phyloP scores from a whole-genome alignment of 1,140 invertebrate species.

The Episyrphus balteatus region DNA sequence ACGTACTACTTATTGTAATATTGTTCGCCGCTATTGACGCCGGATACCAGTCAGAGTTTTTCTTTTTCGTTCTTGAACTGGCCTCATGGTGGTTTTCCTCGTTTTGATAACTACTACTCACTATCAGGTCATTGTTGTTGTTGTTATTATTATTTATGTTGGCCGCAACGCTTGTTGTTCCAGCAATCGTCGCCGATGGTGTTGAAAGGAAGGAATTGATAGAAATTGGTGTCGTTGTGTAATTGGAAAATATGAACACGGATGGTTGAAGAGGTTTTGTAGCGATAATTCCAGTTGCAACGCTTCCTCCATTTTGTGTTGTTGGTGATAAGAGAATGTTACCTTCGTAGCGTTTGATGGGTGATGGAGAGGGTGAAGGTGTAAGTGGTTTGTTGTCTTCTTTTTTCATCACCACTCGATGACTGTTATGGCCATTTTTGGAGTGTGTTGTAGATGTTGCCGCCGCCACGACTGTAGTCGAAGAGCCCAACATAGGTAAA shows the following conservation, averaged over 20 bases:
- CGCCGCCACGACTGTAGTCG: too few relatives aligned
- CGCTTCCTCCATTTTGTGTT: not conserved
- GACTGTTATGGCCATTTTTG: slow-evolving; percentile 13
- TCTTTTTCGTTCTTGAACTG: slow-evolving; percentile 11
- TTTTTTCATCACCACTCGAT: not conserved
- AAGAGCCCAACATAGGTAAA: too few relatives aligned
- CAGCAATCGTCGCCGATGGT: not conserved
- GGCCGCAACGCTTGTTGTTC: not conserved
- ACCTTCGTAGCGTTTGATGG: slow-evolving; percentile 7
- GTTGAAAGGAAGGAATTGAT: slow-evolving; percentile 16
- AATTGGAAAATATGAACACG: slow-evolving; percentile 33
- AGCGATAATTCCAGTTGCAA: not conserved
- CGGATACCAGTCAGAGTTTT: slow-evolving; percentile 24
- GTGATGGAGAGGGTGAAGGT: slow-evolving; percentile 1
- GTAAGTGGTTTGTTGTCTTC: not conserved
- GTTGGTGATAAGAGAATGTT: slow-evolving; percentile 6
- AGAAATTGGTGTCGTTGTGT: slow-evolving; percentile 23
- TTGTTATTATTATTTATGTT: slow-evolving; percentile 12
- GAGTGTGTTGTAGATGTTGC: not conserved
- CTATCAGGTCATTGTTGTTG: slow-evolving; percentile 14
- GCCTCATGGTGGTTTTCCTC: not conserved
- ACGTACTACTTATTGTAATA: not conserved
- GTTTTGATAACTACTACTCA: not conserved
- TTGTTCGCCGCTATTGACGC: slow-evolving; percentile 13
- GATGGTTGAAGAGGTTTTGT: slow-evolving; percentile 27